Percentiles rank a stretch among this genome's conserved stretches.
Evolutionary conservation across 1,140 invertebrate genomes (phyloP).

Genomic region (Drosophila leontia): DNA sequence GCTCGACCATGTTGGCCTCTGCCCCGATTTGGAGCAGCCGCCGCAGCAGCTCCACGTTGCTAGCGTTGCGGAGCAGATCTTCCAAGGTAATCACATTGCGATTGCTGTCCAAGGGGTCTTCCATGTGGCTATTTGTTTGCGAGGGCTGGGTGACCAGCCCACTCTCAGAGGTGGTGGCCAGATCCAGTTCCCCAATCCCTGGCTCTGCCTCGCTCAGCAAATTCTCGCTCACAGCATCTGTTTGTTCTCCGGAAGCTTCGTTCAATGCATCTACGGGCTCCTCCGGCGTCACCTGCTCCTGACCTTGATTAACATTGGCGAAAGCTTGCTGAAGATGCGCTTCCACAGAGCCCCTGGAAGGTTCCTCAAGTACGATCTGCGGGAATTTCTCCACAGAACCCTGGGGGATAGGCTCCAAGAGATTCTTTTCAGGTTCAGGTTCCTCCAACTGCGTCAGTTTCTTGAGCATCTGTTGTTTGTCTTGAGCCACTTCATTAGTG

Average conservation of each 20-base stretch:
- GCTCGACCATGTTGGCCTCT: not conserved
- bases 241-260: not conserved
- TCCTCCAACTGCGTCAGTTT: not conserved
- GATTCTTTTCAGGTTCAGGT: not conserved
- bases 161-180: slow-evolving; percentile 1
- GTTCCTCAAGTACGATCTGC: not conserved
- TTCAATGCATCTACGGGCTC: not conserved
- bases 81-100: slow-evolving; percentile 50
- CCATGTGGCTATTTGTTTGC: not conserved
- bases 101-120: slow-evolving; percentile 6
- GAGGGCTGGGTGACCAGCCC: not conserved
- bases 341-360: not conserved
- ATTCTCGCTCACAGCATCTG: not conserved
- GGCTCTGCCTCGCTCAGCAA: not conserved
- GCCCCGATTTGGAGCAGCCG: slow-evolving; percentile 38
- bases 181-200: not conserved
- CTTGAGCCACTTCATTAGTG: not conserved
- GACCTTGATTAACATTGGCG: slow-evolving; percentile 1
- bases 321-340: not conserved
- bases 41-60: slow-evolving; percentile 52
- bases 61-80: slow-evolving; percentile 33
- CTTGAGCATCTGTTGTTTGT: not conserved
- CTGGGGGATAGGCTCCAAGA: not conserved
- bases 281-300: not conserved
- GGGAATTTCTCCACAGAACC: not conserved